Evolutionary conservation across 2,888 invertebrate genomes (phyloP).

Genomic region (Nomada hirtipes): DNA sequence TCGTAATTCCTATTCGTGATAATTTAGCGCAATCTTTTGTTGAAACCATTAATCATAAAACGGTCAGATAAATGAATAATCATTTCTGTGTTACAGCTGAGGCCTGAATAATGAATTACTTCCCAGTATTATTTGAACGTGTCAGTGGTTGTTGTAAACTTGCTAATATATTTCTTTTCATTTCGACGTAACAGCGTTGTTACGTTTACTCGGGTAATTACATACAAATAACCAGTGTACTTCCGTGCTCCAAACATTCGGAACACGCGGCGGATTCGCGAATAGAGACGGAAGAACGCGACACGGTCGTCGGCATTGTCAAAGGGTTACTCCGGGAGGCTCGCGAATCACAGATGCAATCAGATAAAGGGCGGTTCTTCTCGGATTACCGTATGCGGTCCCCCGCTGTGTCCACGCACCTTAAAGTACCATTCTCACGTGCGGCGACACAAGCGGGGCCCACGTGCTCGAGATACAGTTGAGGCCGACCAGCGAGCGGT

Average conservation of each 20-base stretch:
- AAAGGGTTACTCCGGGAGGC: conserved; percentile 75
- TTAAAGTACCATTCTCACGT: conserved; percentile 82
- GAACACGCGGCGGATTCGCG: conserved; percentile 35
- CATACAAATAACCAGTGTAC: background rate
- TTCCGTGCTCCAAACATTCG: background rate
- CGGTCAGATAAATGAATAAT: no score
- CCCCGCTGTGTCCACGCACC: conserved; percentile 77
- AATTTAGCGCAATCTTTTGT: no score
- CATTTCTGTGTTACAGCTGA: no score
- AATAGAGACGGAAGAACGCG: conserved; percentile 60
- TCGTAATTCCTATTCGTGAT: no score
- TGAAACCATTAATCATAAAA: no score
- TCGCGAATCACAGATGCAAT: conserved; percentile 79
- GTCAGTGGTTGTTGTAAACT: no score
- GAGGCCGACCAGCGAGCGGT: conserved; percentile 21
- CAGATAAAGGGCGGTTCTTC: conserved; percentile 75
- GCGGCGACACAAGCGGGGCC: conserved; percentile 75
- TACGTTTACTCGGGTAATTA: background rate
- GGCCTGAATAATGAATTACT: no score
- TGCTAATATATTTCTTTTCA: no score
- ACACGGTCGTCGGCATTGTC: conserved; percentile 78
- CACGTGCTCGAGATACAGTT: conserved; percentile 67
- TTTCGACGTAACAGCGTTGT: background rate
- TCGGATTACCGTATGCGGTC: conserved; percentile 78
- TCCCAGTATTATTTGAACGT: no score